Percentiles rank a stretch among this genome's conserved stretches.
Evolutionary conservation across 2,888 invertebrate species (phyloP).

Genomic region (Escarpia spicata): DNA sequence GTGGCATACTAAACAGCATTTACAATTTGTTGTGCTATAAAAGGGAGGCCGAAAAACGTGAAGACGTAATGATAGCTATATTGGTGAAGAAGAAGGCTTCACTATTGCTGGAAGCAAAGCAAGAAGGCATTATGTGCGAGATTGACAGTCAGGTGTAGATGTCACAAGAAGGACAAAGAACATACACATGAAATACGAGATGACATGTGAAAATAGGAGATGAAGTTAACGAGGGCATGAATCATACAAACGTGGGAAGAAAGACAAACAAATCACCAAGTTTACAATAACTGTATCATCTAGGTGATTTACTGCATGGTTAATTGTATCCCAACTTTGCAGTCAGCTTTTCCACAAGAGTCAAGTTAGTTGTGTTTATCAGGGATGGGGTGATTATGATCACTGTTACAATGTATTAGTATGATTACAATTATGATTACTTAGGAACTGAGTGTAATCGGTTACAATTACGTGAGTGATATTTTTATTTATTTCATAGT

Average conservation of each 20-base stretch:
- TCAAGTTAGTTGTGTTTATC: background rate
- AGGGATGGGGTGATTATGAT: no score
- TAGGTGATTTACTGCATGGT: no score
- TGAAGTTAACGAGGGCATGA: background rate
- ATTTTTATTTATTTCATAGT: no score
- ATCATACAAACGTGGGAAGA: background rate
- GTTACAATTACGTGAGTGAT: no score
- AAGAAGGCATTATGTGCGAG: background rate
- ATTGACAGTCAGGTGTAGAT: background rate
- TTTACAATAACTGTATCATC: background rate
- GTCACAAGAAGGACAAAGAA: background rate
- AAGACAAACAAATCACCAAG: background rate
- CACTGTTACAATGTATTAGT: no score
- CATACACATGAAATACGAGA: background rate
- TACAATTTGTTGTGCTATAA: background rate
- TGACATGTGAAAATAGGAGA: background rate
- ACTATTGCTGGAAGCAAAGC: background rate
- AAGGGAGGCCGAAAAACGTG: background rate
- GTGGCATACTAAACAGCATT: background rate
- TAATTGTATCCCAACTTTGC: background rate
- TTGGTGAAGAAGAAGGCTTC: background rate
- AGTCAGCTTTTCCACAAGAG: background rate
- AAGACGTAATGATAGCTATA: background rate
- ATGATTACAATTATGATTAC: no score
- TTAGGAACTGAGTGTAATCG: no score